Conservation (phyloP, 2,113 vertebrate species). For the Crocuta crocuta region DNA sequence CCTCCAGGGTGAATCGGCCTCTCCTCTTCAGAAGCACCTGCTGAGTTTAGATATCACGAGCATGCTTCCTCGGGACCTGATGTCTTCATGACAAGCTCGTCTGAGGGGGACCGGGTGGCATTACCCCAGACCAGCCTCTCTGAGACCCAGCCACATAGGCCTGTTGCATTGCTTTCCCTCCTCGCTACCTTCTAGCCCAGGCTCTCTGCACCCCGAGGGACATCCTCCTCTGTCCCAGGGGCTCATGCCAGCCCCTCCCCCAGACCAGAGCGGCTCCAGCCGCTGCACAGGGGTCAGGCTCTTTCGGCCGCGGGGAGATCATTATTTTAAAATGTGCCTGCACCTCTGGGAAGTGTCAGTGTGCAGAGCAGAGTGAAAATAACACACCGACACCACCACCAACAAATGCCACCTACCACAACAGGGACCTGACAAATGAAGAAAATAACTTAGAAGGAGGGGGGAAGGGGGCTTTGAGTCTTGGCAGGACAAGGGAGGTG, state of each 20-base stretch:
- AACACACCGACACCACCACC: conserved; percentile 55
- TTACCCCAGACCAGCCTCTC: not conserved
- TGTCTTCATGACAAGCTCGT: not conserved
- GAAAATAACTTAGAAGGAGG: conserved; percentile 31
- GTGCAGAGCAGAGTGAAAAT: conserved; percentile 56
- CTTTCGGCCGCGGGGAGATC: not conserved
- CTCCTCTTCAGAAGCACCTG: not conserved
- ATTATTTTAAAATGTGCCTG: conserved; percentile 63
- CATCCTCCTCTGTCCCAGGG: not conserved
- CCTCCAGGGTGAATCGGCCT: not conserved
- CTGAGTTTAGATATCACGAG: not conserved
- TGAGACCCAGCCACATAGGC: not conserved
- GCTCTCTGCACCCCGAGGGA: not conserved
- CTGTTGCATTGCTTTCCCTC: not conserved
- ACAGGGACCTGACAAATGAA: conserved; percentile 41
- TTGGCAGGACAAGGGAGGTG: not conserved
- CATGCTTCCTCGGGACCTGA: not conserved
- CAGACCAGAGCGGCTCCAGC: not conserved
- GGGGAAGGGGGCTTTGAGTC: not conserved
- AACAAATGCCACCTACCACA: conserved; percentile 29
- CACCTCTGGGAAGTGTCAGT: conserved; percentile 36
- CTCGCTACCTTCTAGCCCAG: not conserved
- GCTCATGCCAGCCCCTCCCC: not conserved
- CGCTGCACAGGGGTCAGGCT: conserved; percentile 31
- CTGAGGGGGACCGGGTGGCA: not conserved